Evolutionary conservation across 2,888 invertebrate genomes (phyloP).

Genomic region (Embidobia sp.): DNA sequence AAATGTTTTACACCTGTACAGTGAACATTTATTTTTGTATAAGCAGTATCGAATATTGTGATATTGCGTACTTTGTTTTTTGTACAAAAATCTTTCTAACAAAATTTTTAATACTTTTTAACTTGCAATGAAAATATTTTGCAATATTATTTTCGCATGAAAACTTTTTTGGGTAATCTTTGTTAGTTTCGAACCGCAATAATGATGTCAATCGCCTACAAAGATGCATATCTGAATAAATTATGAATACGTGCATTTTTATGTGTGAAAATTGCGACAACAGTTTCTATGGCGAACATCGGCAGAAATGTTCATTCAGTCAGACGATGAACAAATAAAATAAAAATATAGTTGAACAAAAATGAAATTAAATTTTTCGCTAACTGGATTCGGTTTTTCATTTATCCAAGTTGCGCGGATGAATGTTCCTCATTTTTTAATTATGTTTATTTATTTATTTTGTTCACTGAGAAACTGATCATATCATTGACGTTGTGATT

Average conservation of each 20-base stretch:
- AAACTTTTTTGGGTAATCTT: too few species aligned
- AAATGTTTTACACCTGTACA: too few species aligned
- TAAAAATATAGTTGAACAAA: background rate
- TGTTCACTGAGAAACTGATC: slow-evolving; percentile 19
- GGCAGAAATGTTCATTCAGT: slow-evolving; percentile 14
- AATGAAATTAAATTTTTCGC: too few species aligned
- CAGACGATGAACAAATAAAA: slow-evolving; percentile 4
- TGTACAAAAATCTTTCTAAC: too few species aligned
- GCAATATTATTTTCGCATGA: too few species aligned
- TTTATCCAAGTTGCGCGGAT: background rate
- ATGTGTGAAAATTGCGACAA: slow-evolving; percentile 31
- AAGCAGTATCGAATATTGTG: too few species aligned
- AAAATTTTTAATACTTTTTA: too few species aligned
- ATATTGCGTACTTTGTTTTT: too few species aligned
- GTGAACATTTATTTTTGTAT: too few species aligned
- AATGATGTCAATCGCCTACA: slow-evolving; percentile 37
- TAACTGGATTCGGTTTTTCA: too few species aligned
- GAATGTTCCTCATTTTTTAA: background rate
- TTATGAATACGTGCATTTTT: slow-evolving; percentile 31
- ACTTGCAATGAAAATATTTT: too few species aligned
- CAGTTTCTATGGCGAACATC: slow-evolving; percentile 7
- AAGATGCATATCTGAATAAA: slow-evolving; percentile 39
- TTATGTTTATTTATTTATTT: slow-evolving; percentile 33
- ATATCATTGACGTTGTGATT: slow-evolving; percentile 63
- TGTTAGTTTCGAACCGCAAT: slow-evolving; percentile 15